phyloP scores from a whole-genome alignment of 2,888 invertebrate genomes.

The Hipparchia semele region DNA sequence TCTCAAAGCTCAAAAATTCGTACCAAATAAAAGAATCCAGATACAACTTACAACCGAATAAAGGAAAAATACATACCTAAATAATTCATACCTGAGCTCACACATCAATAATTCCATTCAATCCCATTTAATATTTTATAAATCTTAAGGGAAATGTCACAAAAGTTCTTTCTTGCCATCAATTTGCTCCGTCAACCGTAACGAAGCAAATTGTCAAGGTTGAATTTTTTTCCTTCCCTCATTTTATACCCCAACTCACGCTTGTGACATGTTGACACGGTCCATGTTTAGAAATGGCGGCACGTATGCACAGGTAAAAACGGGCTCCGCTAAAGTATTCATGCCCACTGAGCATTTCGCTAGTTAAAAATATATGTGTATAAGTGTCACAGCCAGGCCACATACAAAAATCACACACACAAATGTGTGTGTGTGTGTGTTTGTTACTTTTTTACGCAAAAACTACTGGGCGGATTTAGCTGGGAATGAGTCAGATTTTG shows the following conservation, averaged over 20 bases:
- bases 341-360: neutral
- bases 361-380: neutral
- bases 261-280: conserved; percentile 68
- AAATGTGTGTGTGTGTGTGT: no score
- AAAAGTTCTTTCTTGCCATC: conserved; percentile 46
- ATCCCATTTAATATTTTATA: conserved; percentile 25
- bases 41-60: neutral
- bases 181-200: conserved; percentile 56
- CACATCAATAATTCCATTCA: conserved; percentile 23
- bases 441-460: no score
- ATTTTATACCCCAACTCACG: conserved; percentile 53
- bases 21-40: neutral
- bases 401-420: no score
- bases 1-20: neutral
- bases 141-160: conserved; percentile 23
- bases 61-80: conserved; percentile 1
- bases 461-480: no score
- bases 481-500: no score
- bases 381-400: neutral
- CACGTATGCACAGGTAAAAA: conserved; percentile 7
- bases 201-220: conserved; percentile 67
- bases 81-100: conserved; percentile 20
- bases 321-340: conserved; percentile 1
- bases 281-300: conserved; percentile 46
- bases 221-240: conserved; percentile 45